phyloP scores from a whole-genome alignment of 2,797 vertebrate genomes.

The Heteromormyrus szaboi region DNA sequence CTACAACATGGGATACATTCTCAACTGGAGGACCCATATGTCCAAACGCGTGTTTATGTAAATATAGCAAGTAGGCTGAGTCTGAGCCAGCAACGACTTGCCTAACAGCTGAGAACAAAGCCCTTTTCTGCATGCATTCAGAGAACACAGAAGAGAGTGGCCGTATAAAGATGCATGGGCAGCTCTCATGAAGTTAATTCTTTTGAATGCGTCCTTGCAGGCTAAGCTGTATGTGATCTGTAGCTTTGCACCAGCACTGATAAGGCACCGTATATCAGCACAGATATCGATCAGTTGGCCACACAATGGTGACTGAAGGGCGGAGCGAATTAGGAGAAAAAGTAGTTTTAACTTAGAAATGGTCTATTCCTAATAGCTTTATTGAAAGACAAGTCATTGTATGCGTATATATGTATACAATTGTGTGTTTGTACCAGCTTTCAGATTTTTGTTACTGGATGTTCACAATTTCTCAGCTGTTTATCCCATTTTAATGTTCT shows the following conservation, averaged over 20 bases:
- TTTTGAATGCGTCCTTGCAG: background rate
- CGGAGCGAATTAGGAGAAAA: background rate
- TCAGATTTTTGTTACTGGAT: constrained; percentile 3
- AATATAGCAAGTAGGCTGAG: background rate
- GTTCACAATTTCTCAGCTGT: background rate
- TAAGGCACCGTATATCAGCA: background rate
- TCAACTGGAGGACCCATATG: constrained; percentile 1
- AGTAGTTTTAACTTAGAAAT: background rate
- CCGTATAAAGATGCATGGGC: background rate
- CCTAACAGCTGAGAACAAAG: background rate
- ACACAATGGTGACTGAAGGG: background rate
- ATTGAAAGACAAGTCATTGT: background rate
- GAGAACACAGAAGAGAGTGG: background rate
- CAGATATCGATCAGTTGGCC: background rate
- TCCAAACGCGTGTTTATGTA: background rate
- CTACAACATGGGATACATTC: background rate
- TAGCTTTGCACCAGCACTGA: background rate
- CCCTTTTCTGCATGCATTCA: constrained; percentile 3
- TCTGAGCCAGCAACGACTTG: background rate
- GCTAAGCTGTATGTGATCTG: background rate
- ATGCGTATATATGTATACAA: background rate
- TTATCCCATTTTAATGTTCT: constrained; percentile 11
- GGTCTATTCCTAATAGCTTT: constrained; percentile 7
- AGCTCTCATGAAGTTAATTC: background rate
- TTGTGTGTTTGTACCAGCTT: constrained; percentile 1